These are phyloP conservation scores for Plagiodera versicolora DNA, from an alignment of 2,888 invertebrate species.

Conservation along the genomic window DNA sequence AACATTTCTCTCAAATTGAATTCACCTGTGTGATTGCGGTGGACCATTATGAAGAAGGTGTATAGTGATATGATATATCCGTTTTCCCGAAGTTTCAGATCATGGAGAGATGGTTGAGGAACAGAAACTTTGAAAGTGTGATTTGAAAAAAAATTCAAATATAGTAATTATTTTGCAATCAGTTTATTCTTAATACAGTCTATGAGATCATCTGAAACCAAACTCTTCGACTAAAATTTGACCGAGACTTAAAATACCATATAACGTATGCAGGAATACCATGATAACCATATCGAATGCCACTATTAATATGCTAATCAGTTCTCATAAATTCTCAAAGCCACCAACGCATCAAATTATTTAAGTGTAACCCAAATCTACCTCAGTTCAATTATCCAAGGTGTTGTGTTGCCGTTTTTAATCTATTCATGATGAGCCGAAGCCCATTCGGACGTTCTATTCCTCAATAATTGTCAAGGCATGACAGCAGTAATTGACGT, in stretches of 20 bases:
- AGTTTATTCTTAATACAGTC: too few relatives aligned
- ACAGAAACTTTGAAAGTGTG: too few relatives aligned
- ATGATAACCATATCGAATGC: constrained; percentile 16
- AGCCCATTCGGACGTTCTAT: constrained; percentile 16
- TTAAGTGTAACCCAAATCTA: constrained; percentile 17
- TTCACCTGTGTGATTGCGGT: too few relatives aligned
- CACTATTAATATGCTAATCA: constrained; percentile 24
- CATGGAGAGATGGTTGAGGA: too few relatives aligned
- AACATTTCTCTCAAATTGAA: too few relatives aligned
- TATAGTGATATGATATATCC: too few relatives aligned
- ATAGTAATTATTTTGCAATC: too few relatives aligned
- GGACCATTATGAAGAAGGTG: too few relatives aligned
- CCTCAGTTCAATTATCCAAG: constrained; percentile 19
- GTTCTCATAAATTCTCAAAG: constrained; percentile 16
- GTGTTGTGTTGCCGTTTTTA: constrained; percentile 19
- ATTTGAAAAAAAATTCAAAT: too few relatives aligned
- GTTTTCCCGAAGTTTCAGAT: too few relatives aligned
- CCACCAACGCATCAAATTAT: constrained; percentile 13
- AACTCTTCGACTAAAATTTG: too few relatives aligned
- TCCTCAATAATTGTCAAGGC: constrained; percentile 24
- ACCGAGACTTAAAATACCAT: neutral
- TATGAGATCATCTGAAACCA: too few relatives aligned
- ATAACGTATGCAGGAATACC: neutral
- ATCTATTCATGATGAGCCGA: constrained; percentile 17
- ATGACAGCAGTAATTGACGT: constrained; percentile 7